phyloP scores from a whole-genome alignment of 2,888 invertebrate genomes.

The Imbricaverruca yamaguchii region DNA sequence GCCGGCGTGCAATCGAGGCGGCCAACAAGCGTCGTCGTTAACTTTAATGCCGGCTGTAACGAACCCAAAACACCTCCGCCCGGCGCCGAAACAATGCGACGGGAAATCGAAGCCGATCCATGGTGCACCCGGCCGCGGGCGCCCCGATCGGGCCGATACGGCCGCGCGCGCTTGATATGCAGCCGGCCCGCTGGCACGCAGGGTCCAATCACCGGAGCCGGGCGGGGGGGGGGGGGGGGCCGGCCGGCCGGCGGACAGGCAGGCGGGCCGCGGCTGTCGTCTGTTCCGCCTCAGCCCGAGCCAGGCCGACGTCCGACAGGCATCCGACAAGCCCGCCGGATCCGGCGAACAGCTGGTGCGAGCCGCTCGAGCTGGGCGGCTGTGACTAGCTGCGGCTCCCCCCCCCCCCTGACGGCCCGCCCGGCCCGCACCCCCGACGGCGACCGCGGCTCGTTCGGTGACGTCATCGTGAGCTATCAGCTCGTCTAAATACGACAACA shows the following conservation, averaged over 20 bases:
- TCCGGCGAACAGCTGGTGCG: too few relatives aligned
- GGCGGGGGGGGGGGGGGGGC: background rate
- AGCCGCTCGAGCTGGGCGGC: too few relatives aligned
- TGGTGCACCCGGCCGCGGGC: background rate
- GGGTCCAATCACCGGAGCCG: background rate
- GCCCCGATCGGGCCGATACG: background rate
- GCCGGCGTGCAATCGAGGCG: background rate
- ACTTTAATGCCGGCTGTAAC: background rate
- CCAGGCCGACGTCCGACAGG: too few relatives aligned
- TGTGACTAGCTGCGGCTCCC: too few relatives aligned
- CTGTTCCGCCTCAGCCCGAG: too few relatives aligned
- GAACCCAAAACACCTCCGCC: background rate
- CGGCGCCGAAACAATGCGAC: background rate
- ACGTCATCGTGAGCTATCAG: background rate
- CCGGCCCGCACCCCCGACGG: background rate
- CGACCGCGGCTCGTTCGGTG: background rate
- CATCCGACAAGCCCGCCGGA: too few relatives aligned
- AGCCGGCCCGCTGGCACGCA: background rate
- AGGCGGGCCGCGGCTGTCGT: too few relatives aligned
- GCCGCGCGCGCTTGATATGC: background rate
- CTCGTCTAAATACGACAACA: slow-evolving; percentile 3
- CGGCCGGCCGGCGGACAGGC: background rate
- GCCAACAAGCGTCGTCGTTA: background rate
- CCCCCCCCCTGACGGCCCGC: too few relatives aligned
- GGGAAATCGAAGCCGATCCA: too few relatives aligned